phyloP scores from a whole-genome alignment of 2,113 vertebrate species.

The Steatornis caripensis region DNA sequence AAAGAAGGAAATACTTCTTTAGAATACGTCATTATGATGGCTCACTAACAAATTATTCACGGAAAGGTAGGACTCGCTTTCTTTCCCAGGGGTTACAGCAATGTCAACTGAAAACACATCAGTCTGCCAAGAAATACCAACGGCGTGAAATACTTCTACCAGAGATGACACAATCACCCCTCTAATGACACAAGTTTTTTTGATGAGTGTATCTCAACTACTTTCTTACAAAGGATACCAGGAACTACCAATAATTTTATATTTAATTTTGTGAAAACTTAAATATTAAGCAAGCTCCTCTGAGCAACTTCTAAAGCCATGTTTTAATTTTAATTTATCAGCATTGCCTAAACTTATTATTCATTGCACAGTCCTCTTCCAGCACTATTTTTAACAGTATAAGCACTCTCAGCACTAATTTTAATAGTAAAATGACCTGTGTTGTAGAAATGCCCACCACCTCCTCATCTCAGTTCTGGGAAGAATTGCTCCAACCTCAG shows the following conservation, averaged over 20 bases:
- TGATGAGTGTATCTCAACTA: background rate
- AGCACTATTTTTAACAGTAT: background rate
- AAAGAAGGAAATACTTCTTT: background rate
- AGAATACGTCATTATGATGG: background rate
- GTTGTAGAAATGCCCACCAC: background rate
- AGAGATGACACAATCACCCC: background rate
- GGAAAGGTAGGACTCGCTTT: background rate
- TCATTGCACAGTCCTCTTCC: background rate
- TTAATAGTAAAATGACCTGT: background rate
- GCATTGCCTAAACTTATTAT: background rate
- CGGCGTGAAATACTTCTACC: slow-evolving; percentile 1
- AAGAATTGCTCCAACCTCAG: background rate
- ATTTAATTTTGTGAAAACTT: background rate
- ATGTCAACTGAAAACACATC: slow-evolving; percentile 34
- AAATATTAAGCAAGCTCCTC: background rate
- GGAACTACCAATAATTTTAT: background rate
- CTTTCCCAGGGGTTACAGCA: slow-evolving; percentile 22
- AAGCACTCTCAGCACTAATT: background rate
- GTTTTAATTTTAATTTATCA: background rate
- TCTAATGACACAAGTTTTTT: background rate
- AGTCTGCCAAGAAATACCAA: slow-evolving; percentile 38
- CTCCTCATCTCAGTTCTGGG: background rate
- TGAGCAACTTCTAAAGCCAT: background rate
- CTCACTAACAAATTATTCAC: slow-evolving; percentile 14
- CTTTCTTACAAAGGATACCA: background rate